Percentiles rank a stretch among this genome's conserved stretches.
These are phyloP conservation scores for Chymomyza caudatula DNA, from an alignment of 2,888 invertebrate genomes.

Conservation along the genomic window DNA sequence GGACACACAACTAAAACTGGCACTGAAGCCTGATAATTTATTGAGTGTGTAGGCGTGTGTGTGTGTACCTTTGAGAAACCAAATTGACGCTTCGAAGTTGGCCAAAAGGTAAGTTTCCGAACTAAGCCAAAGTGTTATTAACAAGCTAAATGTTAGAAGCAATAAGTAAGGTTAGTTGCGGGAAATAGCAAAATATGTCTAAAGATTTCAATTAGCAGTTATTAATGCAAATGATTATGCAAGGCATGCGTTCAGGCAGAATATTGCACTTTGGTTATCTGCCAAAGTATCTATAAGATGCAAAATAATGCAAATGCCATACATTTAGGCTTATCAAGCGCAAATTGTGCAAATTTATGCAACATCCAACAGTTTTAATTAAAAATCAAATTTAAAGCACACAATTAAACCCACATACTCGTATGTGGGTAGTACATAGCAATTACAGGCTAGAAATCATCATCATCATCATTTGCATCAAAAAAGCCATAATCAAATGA, in stretches of 20 bases:
- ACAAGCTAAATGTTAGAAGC: not conserved
- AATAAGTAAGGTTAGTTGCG: too few relatives aligned
- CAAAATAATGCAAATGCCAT: conserved; percentile 7
- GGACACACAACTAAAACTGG: conserved; percentile 18
- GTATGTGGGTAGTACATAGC: not conserved
- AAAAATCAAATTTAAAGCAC: conserved; percentile 43
- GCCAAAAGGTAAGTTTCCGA: conserved; percentile 4
- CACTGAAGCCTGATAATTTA: conserved; percentile 59
- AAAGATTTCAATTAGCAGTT: conserved; percentile 43
- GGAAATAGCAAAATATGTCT: conserved; percentile 7
- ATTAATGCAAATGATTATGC: conserved; percentile 55
- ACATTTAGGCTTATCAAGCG: conserved; percentile 6
- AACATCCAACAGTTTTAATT: conserved; percentile 38
- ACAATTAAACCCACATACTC: not conserved
- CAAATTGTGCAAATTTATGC: conserved; percentile 7
- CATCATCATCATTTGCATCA: not conserved
- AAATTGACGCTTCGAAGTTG: not conserved
- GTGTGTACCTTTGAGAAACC: not conserved
- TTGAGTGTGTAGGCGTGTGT: conserved; percentile 47
- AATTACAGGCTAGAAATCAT: conserved; percentile 27
- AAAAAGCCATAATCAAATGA: not conserved
- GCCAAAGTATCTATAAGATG: conserved; percentile 35
- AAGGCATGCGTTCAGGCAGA: not conserved
- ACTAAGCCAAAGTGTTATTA: not conserved
- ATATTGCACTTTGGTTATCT: not conserved